phyloP scores from a whole-genome alignment of 2,113 vertebrate species.

The Seriola rivoliana region DNA sequence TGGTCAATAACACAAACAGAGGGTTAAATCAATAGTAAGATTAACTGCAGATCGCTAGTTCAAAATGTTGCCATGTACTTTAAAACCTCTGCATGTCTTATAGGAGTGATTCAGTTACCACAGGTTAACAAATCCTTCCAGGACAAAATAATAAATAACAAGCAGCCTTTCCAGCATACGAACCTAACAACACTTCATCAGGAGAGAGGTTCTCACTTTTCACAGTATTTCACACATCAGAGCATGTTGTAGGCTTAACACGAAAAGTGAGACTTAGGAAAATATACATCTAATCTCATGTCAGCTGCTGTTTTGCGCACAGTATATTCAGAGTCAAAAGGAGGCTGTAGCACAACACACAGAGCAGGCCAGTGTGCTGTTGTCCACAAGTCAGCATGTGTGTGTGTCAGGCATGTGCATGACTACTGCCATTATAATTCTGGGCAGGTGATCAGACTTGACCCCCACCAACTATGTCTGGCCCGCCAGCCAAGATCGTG shows the following conservation, averaged over 20 bases:
- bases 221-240: slow-evolving; percentile 12
- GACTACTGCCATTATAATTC: slow-evolving; percentile 84
- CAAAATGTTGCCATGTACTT: background rate
- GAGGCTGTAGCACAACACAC: background rate
- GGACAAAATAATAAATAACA: background rate
- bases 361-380: slow-evolving; percentile 18
- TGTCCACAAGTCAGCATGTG: slow-evolving; percentile 54
- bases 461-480: slow-evolving; percentile 85
- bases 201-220: background rate
- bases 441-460: slow-evolving; percentile 85
- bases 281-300: background rate
- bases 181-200: background rate
- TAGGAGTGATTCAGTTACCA: background rate
- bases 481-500: slow-evolving; percentile 80
- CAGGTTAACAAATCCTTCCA: background rate
- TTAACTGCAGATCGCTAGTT: background rate
- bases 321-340: background rate
- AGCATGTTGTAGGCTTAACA: background rate
- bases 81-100: slow-evolving; percentile 25
- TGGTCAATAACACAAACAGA: background rate
- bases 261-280: background rate
- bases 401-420: slow-evolving; percentile 67
- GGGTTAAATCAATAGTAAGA: fast-evolving
- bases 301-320: slow-evolving; percentile 12
- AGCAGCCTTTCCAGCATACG: background rate